Base-by-base conservation (phyloP, 2,888 invertebrate species). In the Unio pictorum region DNA sequence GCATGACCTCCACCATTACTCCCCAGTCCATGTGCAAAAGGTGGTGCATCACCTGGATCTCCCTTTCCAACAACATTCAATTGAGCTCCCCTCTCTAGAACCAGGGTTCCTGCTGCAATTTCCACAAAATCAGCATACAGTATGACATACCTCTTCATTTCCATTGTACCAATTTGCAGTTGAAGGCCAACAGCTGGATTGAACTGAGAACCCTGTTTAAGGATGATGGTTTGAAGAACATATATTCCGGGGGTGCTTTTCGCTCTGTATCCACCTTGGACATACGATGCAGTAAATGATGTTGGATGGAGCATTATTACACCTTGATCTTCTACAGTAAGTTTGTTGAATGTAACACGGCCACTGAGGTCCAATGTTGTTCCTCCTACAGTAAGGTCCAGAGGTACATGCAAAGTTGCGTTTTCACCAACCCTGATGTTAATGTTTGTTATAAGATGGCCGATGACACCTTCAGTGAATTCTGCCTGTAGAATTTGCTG, bases 71-170 rank as follows among this genome's bases (percentile, higher is more conserved):
- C 69, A 11, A 79, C 82, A 58, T 72, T 80, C 54, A 85, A 72
- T 65, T 75, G 71, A n/a, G 84, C 82, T 54, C 74, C 81, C 26
- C 84, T 63, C 67, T 85, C 84, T 28, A 85, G 69, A 8, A 80
- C 72, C 26, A 85, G 64, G 3, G 64, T 80, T 2, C 76, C 75
- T 7, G 82, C 82, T 18, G 67, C 66, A 11, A 84, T 64, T 18
- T 81, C 72, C 8, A 84, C 75, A 70, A 74, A 82, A 55, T 80
- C 75, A 20, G 81, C 79, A 23, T 72, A 68, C 30, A 84, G 60
- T 11, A 71, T 72, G 55, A 85, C 82, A 70, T 68, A 82, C 34
- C 84, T 67, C 68, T 84, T 84, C 74, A 85, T 73, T 66, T 83
- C 81, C 62, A 85, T 71, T 7, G 72, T 74, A 11, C 77, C 81